These are phyloP conservation scores for Formicarius rufipectus DNA, from an alignment of 2,113 vertebrate genomes.

Conservation along the genomic window DNA sequence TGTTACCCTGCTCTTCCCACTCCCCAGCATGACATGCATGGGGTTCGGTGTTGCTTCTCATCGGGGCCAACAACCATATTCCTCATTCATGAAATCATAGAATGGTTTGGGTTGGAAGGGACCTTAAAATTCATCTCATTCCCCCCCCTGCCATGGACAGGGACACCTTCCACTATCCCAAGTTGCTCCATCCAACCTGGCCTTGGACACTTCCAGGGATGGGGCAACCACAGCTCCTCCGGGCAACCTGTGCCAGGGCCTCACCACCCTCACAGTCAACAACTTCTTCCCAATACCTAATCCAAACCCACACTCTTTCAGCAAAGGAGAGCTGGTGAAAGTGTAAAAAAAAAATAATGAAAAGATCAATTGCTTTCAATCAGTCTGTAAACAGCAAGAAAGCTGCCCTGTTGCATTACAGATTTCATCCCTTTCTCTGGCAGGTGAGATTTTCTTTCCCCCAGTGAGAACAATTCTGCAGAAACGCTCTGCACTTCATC, in stretches of 20 bases:
- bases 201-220: background rate
- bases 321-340: background rate
- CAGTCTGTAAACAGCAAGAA: background rate
- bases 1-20: background rate
- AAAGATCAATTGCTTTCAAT: background rate
- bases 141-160: background rate
- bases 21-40: fast-evolving
- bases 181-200: background rate
- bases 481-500: background rate
- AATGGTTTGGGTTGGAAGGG: background rate
- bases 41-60: background rate
- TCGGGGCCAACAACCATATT: background rate
- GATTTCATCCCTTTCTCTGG: background rate
- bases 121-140: background rate
- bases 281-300: background rate
- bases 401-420: background rate
- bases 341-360: background rate
- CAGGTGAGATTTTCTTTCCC: background rate
- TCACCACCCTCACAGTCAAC: fast-evolving
- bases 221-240: background rate
- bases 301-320: background rate
- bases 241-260: background rate
- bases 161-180: background rate
- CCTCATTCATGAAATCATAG: background rate
- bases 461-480: slow-evolving; percentile 8